phyloP scores from a whole-genome alignment of 2,888 invertebrate genomes.

The Agriopis leucophaearia region DNA sequence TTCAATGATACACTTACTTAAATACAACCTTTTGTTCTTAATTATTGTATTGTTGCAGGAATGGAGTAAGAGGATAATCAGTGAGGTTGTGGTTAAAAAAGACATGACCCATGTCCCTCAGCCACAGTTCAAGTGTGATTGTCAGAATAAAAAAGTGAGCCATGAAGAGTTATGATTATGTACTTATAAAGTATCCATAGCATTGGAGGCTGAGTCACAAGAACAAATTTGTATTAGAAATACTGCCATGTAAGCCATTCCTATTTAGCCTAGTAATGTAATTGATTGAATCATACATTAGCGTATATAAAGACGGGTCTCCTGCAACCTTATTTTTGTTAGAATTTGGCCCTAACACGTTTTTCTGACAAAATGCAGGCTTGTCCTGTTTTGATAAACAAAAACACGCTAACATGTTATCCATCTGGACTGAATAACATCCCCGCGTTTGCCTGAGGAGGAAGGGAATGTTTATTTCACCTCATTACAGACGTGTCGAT shows the following conservation, averaged over 20 bases:
- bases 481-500: too few species aligned
- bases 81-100: conserved; percentile 62
- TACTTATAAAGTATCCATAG: conserved; percentile 6
- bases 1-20: too few species aligned
- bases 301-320: too few species aligned
- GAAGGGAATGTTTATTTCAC: too few species aligned
- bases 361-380: too few species aligned
- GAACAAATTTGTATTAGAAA: conserved; percentile 23
- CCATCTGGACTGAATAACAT: too few species aligned
- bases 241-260: conserved; percentile 30
- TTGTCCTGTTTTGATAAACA: too few species aligned
- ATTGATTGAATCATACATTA: background rate
- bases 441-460: too few species aligned
- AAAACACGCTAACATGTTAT: too few species aligned
- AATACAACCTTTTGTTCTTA: too few species aligned
- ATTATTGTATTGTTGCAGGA: conserved; percentile 79
- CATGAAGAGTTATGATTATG: conserved; percentile 70
- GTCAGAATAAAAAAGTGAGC: conserved; percentile 45
- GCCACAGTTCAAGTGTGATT: conserved; percentile 64
- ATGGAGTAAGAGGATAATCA: conserved; percentile 90
- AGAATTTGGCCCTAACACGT: too few species aligned
- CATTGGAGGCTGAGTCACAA: conserved; percentile 13
- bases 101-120: conserved; percentile 77
- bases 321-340: too few species aligned
- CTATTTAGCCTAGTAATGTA: conserved; percentile 18